Conservation (phyloP, 2,113 vertebrate genomes). For the Plectropomus leopardus region DNA sequence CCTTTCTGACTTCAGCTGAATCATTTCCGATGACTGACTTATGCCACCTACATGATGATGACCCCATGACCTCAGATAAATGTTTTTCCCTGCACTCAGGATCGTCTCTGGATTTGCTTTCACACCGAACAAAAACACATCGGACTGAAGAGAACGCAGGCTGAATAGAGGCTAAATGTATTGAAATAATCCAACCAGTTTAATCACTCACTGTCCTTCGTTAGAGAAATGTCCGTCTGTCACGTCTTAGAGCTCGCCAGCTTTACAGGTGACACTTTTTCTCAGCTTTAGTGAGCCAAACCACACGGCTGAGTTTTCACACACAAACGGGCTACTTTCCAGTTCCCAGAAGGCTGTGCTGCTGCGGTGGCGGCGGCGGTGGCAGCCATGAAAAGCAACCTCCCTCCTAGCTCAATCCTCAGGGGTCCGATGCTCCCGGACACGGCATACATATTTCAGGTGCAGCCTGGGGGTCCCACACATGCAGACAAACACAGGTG, state of each 20-base stretch:
- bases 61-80: neutral
- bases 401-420: conserved; percentile 48
- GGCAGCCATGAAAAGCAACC: conserved; percentile 52
- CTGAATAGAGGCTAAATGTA: neutral
- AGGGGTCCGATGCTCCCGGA: conserved; percentile 55
- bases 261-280: conserved; percentile 13
- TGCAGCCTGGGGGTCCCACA: conserved; percentile 54
- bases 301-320: conserved; percentile 20
- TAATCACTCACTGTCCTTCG: neutral
- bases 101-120: neutral
- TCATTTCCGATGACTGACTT: neutral
- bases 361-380: conserved; percentile 48
- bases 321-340: conserved; percentile 30
- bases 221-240: neutral
- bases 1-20: neutral
- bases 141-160: neutral
- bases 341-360: conserved; percentile 53
- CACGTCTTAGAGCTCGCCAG: neutral
- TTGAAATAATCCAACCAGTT: neutral
- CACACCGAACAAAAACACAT: neutral
- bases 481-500: conserved; percentile 15
- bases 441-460: conserved; percentile 78
- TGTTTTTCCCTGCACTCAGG: neutral
- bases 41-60: neutral
- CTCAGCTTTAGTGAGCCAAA: neutral